Base-by-base conservation (phyloP, 2,888 invertebrate genomes). In the Pteria penguin region DNA sequence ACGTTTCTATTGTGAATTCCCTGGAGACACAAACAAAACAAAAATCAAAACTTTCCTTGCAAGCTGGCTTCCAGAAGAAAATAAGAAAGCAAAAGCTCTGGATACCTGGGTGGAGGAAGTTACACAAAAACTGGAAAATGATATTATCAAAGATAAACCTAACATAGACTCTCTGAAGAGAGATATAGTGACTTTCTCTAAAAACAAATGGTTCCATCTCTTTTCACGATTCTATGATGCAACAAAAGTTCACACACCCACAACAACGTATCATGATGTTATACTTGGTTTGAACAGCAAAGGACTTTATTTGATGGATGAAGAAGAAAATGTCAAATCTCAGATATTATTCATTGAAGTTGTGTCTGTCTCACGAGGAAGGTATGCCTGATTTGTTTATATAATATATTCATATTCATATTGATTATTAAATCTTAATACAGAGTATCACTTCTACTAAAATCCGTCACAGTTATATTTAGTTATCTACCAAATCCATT, bases 221-320 rank as follows among this genome's bases (percentile, higher is more conserved):
- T 89, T 88, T 79, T 88, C 88, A 8, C 78, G 89, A 29, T 89
- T 86, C 77, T 89, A 89, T 63, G 88, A 89, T 67, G 84, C 81
- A 4, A 73, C 74, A 4, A 86, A 86, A 72, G 77, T 87, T 5
- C 75, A 78, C 2, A 81, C 82, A 8, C 83, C 84, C 0, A 78
- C 75, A 24, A 62, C 76, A 14, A 72, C 79, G 1, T 84, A 82
- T 82, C 75, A 68, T 5, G 79, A 83, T 62, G 81, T 84, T 8
- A 85, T 89, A 26, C 78, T 89, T 2, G 89, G 86, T 8, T 69
- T 89, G 0, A 88, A 88, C 70, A 83, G 81, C 71, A 83, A 83
- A 62, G 88, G 88, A 2, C 62, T 86, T n/a, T 84, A 84, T 67
- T 79, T 89, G 4, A 77, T 89, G 81, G 88, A 88, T 54, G 85